Percentiles rank a stretch among this genome's conserved stretches.
Conservation (phyloP, 2,888 invertebrate species). For the Microctonus brassicae region DNA sequence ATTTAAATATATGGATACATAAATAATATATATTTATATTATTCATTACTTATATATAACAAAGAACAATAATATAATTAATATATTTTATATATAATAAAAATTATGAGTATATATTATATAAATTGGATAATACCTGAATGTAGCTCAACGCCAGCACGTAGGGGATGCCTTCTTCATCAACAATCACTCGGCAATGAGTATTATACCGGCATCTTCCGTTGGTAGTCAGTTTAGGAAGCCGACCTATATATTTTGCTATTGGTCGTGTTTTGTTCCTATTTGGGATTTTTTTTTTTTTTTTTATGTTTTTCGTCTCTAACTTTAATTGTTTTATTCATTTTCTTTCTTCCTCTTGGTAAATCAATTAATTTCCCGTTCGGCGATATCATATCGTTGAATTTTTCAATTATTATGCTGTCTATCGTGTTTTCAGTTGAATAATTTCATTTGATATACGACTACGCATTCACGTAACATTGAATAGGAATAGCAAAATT, state of each 20-base stretch:
- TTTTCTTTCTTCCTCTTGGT: conserved; percentile 25
- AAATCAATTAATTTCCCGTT: background rate
- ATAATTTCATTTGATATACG: background rate
- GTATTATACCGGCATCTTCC: conserved; percentile 69
- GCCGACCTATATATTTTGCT: conserved; percentile 67
- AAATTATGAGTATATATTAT: conserved; percentile 69
- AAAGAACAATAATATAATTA: conserved; percentile 62
- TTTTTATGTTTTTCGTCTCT: background rate
- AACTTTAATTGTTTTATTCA: background rate
- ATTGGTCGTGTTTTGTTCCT: conserved; percentile 69
- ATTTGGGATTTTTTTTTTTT: conserved; percentile 59
- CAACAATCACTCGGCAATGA: conserved; percentile 69
- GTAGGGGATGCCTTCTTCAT: conserved; percentile 70
- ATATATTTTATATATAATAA: conserved; percentile 67
- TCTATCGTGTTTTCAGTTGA: background rate
- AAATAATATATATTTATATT: conserved; percentile 16
- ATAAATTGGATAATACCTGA: conserved; percentile 76
- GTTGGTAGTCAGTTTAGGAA: conserved; percentile 69
- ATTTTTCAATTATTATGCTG: background rate
- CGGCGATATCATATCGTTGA: background rate
- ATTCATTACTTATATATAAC: conserved; percentile 49
- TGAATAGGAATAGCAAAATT: background rate
- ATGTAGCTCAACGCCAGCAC: conserved; percentile 70
- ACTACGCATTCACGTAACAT: background rate
- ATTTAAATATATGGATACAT: conserved; percentile 26